phyloP scores from a whole-genome alignment of 1,140 invertebrate species.

The Saccostrea glomerata region DNA sequence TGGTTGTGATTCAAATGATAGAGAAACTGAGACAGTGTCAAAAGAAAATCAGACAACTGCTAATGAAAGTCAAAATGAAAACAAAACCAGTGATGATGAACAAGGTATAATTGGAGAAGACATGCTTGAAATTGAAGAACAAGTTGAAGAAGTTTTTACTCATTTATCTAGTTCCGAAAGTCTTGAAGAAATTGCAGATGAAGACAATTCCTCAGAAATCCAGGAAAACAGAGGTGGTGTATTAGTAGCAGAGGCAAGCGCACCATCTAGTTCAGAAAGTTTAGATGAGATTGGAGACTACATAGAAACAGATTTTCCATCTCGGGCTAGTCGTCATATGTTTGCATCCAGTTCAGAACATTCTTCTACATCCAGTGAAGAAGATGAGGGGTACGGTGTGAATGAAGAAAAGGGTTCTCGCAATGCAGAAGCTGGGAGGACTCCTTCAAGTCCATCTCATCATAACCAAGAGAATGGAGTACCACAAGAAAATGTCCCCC shows the following conservation, averaged over 20 bases:
- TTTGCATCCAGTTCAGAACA: slow-evolving; percentile 70
- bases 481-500: not conserved
- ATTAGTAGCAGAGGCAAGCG: not conserved
- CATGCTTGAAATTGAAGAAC: slow-evolving; percentile 6
- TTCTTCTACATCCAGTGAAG: slow-evolving; percentile 63
- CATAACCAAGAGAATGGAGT: not conserved
- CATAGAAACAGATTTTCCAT: slow-evolving; percentile 74
- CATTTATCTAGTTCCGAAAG: slow-evolving; percentile 11
- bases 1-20: slow-evolving; percentile 47
- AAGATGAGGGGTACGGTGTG: slow-evolving; percentile 63
- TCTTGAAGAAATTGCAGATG: slow-evolving; percentile 17
- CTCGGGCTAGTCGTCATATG: slow-evolving; percentile 65
- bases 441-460: slow-evolving; percentile 41
- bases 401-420: slow-evolving; percentile 51
- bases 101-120: not conserved
- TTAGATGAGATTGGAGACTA: slow-evolving; percentile 75
- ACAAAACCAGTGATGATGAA: slow-evolving; percentile 23
- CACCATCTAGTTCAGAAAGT: slow-evolving; percentile 57
- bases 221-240: slow-evolving; percentile 4
- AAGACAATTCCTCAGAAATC: not conserved
- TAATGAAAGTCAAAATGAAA: not conserved
- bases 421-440: slow-evolving; percentile 45
- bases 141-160: slow-evolving; percentile 12
- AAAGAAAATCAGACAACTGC: not conserved
- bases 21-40: not conserved